Percentiles rank a stretch among this genome's conserved stretches.
These are phyloP conservation scores for Cancer borealis DNA, from an alignment of 2,888 invertebrate species.

Conservation along the genomic window DNA sequence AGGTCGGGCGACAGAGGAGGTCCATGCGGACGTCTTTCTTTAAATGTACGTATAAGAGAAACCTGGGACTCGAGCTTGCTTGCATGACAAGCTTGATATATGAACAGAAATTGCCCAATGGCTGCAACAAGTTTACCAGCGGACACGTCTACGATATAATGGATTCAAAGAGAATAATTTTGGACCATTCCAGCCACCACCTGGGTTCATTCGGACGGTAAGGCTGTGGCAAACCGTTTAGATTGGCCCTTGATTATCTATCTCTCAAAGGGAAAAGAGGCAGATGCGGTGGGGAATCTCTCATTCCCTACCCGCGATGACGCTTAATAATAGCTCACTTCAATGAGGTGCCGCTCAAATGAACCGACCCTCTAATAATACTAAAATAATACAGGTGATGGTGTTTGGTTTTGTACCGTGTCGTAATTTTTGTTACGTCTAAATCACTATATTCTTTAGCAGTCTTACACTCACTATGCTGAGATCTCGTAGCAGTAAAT, in stretches of 20 bases:
- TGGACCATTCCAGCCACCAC: background rate
- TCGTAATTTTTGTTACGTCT: background rate
- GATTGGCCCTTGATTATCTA: background rate
- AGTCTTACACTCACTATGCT: background rate
- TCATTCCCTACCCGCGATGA: background rate
- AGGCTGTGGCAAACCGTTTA: background rate
- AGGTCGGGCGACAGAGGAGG: background rate
- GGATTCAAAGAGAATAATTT: background rate
- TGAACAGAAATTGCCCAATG: background rate
- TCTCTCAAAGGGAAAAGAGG: background rate
- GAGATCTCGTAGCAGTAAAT: background rate
- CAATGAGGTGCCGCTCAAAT: background rate
- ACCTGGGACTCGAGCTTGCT: background rate
- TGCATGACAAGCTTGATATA: background rate
- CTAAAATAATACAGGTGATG: background rate
- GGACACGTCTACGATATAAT: background rate
- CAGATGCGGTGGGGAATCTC: background rate
- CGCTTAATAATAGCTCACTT: background rate
- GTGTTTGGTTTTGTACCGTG: background rate
- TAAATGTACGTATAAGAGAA: background rate
- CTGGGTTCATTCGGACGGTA: background rate
- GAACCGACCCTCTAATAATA: background rate
- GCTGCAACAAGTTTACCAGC: background rate
- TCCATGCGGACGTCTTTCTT: slow-evolving; percentile 14
- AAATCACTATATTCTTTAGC: background rate